These are phyloP conservation scores for Plebejus anna DNA, from an alignment of 2,888 invertebrate genomes.

Conservation along the genomic window DNA sequence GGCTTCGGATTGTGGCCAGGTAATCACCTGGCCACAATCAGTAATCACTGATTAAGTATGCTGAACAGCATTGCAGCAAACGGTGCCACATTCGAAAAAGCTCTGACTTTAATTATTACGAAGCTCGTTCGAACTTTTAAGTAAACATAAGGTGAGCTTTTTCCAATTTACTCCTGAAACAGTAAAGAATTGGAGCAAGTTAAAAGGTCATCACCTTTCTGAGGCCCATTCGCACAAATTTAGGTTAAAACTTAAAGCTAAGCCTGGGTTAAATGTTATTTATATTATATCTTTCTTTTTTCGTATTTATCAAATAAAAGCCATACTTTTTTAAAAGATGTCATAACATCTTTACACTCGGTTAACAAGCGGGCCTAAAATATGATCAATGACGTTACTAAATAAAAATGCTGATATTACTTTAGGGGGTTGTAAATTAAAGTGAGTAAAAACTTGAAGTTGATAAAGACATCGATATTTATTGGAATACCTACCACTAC, in stretches of 20 bases:
- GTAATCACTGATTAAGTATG: conserved; percentile 5
- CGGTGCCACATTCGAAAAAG: conserved; percentile 1
- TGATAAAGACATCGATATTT: too few relatives aligned
- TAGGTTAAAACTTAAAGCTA: not conserved
- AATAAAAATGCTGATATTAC: too few relatives aligned
- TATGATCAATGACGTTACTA: too few relatives aligned
- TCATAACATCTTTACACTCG: too few relatives aligned
- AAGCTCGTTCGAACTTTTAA: conserved; percentile 1
- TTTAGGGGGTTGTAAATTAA: too few relatives aligned
- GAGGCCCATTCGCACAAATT: not conserved
- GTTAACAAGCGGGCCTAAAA: too few relatives aligned
- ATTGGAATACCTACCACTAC: too few relatives aligned
- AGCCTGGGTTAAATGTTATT: not conserved
- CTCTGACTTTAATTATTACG: conserved; percentile 5
- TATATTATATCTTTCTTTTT: not conserved
- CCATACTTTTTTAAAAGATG: too few relatives aligned
- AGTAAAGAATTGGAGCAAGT: not conserved
- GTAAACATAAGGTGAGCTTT: not conserved
- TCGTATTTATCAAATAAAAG: too few relatives aligned
- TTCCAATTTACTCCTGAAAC: conserved; percentile 1
- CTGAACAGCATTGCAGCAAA: conserved; percentile 5
- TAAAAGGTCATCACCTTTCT: not conserved
- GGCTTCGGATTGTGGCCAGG: not conserved
- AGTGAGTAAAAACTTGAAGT: too few relatives aligned
- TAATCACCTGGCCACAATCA: too few relatives aligned